Evolutionary conservation across 1,140 invertebrate species (phyloP), one percentile per base, ranked within the genome.

Genomic region (Cyrtorhinus lividipennis): DNA sequence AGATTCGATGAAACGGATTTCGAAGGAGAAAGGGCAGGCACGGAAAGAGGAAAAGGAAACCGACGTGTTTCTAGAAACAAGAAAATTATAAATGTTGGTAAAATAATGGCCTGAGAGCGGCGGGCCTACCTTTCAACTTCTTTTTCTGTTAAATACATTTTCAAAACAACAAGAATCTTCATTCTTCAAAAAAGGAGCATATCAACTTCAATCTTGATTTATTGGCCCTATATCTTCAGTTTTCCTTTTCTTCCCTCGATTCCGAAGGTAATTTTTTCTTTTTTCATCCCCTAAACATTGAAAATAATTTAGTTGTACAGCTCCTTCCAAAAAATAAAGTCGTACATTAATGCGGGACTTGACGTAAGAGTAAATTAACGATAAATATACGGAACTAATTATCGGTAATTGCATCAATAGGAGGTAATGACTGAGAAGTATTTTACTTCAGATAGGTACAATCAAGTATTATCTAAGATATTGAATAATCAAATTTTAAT

Each of bases 231-330:
- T 27, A 30, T 59, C 58, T 59, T 27, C 58, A 30, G 27, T 26
- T 30, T 30, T 59, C 27, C 26, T 59, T n/a, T 59, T 26, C 38
- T 59, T 26, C 24, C 27, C 38, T 59, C 27, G 27, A 27, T 59
- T 59, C 27, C 26, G 25, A 30, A 30, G 25, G 24, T 18, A 18
- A 59, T 26, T 26, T 27, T 26, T 27, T 59, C 38, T 24, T 15
- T 59, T 26, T 59, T 59, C 58, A 59, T 59, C 58, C 58, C 58
- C 58, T 59, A 59, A 59, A 59, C 58, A 59, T 26, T 30, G 58
- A 59, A 59, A 59, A 59, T 59, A 26, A 59, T 59, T 59, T 59
- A 59, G 58, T 59, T 10, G 48, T 20, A 44, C 20, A 44, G 38
- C 38, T 44, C 38, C n/a, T 44, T 44, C n/a, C 38, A 44, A 44